A percentile compares a stretch with the other conserved stretches of the same genome.
phyloP scores from a whole-genome alignment of 1,140 invertebrate species.

The Olivierus martensii region DNA sequence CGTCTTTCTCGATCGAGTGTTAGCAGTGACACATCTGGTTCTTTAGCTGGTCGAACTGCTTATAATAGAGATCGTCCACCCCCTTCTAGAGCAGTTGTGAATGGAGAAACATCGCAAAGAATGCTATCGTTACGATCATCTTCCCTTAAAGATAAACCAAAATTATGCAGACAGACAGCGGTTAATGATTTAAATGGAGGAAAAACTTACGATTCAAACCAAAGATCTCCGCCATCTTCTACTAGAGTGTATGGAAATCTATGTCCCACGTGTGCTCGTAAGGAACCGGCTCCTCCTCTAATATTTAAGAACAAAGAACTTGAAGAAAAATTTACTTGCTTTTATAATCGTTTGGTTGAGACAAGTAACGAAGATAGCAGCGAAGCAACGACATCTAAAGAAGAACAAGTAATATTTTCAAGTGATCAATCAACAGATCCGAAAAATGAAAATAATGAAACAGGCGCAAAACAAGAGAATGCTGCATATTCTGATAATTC shows the following conservation, averaged over 20 bases:
- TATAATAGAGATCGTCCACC: conserved; percentile 2
- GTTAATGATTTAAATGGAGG: conserved; percentile 8
- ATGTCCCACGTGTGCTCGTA: conserved; percentile 15
- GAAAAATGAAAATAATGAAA: conserved; percentile 2
- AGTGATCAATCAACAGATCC: conserved; percentile 6
- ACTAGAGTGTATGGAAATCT: not conserved
- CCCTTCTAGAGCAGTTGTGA: not conserved
- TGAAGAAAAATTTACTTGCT: conserved; percentile 21
- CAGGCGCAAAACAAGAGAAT: conserved; percentile 3
- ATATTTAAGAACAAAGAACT: conserved; percentile 16
- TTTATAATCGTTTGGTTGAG: conserved; percentile 19
- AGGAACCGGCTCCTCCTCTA: conserved; percentile 8
- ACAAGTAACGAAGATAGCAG: conserved; percentile 19
- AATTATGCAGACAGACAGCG: conserved; percentile 17
- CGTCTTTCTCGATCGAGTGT: conserved; percentile 21
- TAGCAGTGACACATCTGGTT: conserved; percentile 16
- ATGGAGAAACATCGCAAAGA: not conserved
- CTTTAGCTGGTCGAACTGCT: not conserved
- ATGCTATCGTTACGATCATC: not conserved
- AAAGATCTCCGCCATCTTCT: not conserved
- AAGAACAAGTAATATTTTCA: conserved; percentile 16
- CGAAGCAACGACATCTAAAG: conserved; percentile 17
- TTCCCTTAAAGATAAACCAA: conserved; percentile 14
- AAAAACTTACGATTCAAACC: too few species aligned
- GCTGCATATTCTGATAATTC: too few species aligned